Conservation (phyloP, 37 sponge, comb jelly and placozoan species). For the Ephydatia muelleri region DNA sequence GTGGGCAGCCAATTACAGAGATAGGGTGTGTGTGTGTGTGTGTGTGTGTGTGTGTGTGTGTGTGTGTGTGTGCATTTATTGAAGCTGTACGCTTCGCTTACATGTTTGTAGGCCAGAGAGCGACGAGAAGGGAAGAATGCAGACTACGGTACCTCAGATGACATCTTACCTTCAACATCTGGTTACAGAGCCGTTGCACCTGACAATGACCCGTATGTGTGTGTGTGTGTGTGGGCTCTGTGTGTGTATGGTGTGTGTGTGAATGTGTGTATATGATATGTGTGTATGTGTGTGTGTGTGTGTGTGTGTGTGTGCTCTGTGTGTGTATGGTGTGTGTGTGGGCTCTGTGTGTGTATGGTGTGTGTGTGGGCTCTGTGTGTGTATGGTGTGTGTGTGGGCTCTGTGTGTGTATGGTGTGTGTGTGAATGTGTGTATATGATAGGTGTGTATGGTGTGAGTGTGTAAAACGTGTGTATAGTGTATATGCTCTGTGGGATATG, state of each 20-base stretch:
- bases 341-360: too few species aligned
- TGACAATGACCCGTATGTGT: conserved; percentile 39
- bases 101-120: conserved; percentile 78
- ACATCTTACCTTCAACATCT: conserved; percentile 30
- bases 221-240: neutral
- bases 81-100: too few species aligned
- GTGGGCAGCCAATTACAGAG: conserved; percentile 84
- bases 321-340: neutral
- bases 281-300: too few species aligned
- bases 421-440: conserved; percentile 8
- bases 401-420: neutral
- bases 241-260: too few species aligned
- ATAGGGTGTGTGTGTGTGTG: conserved; percentile 65
- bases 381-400: neutral
- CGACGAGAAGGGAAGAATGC: conserved; percentile 80
- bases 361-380: neutral
- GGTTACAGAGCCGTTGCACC: conserved; percentile 83
- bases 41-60: conserved; percentile 1
- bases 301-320: neutral
- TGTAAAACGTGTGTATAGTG: too few species aligned
- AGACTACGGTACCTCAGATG: conserved; percentile 63
- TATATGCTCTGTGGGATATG: too few species aligned
- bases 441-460: neutral
- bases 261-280: too few species aligned
- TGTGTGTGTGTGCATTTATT: neutral